These are phyloP conservation scores for Megalonaias nervosa DNA, from an alignment of 1,140 invertebrate genomes.

Conservation along the genomic window DNA sequence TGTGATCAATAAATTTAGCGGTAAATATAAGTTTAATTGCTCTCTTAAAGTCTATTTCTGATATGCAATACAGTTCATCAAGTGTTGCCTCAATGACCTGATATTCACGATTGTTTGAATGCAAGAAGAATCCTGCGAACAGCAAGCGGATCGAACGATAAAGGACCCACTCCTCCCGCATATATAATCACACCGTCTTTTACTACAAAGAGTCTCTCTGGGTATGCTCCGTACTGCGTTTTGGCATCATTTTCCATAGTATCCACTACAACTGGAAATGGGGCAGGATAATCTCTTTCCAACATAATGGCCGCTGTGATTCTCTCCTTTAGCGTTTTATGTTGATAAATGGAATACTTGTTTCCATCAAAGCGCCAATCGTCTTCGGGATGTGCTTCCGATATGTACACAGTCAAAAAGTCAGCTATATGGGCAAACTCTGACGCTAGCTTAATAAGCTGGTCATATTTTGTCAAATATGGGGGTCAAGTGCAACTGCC, in stretches of 20 bases:
- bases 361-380: conserved; percentile 23
- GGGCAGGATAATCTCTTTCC: conserved; percentile 1
- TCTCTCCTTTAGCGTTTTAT: conserved; percentile 35
- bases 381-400: conserved; percentile 26
- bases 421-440: conserved; percentile 8
- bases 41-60: too few relatives aligned
- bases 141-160: background rate
- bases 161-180: conserved; percentile 38
- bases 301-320: conserved; percentile 31
- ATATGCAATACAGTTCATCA: too few relatives aligned
- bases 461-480: conserved; percentile 17
- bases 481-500: conserved; percentile 26
- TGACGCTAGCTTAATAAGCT: conserved; percentile 20
- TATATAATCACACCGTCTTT: conserved; percentile 38
- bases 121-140: too few relatives aligned
- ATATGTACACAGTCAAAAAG: conserved; percentile 28
- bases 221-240: conserved; percentile 32
- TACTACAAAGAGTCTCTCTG: conserved; percentile 46
- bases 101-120: too few relatives aligned
- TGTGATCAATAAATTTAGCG: too few relatives aligned
- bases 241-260: conserved; percentile 33
- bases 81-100: too few relatives aligned
- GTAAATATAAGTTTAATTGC: too few relatives aligned
- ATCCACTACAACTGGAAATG: conserved; percentile 37
- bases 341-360: conserved; percentile 18